phyloP scores from a whole-genome alignment of 2,113 vertebrate genomes.

The Actinemys pallida region DNA sequence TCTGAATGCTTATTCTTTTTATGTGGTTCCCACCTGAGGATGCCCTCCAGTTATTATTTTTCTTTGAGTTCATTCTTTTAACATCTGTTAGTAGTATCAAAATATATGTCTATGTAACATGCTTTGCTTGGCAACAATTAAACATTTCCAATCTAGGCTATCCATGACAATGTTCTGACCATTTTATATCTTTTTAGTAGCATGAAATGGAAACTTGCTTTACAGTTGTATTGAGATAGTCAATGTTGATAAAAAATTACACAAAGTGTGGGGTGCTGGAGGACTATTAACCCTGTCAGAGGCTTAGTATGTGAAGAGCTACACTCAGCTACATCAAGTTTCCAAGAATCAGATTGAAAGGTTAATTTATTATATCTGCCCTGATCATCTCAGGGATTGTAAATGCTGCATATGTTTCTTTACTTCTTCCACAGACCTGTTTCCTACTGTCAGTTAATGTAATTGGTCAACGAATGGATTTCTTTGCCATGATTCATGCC shows the following conservation, averaged over 20 bases:
- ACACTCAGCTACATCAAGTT: background rate
- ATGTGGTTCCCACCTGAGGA: background rate
- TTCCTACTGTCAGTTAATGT: constrained; percentile 95
- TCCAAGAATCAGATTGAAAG: background rate
- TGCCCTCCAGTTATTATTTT: background rate
- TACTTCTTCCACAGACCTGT: constrained; percentile 87
- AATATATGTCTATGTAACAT: background rate
- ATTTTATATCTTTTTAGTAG: background rate
- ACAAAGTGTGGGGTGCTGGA: background rate
- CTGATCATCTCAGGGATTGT: background rate
- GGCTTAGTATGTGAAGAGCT: background rate
- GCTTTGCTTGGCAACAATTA: constrained; percentile 9
- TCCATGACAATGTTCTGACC: background rate
- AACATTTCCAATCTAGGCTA: background rate
- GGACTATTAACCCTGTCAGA: background rate
- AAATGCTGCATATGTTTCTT: constrained; percentile 13
- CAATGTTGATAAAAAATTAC: background rate
- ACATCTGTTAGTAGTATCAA: background rate
- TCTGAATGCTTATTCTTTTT: constrained; percentile 14
- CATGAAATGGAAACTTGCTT: background rate
- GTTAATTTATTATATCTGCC: background rate
- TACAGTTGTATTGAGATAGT: background rate
- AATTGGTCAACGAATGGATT: constrained; percentile 98
- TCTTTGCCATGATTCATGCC: constrained; percentile 95
- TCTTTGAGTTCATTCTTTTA: constrained; percentile 17